Base-by-base conservation (phyloP, 2,797 vertebrate genomes). In the Craterocephalus amniculus region DNA sequence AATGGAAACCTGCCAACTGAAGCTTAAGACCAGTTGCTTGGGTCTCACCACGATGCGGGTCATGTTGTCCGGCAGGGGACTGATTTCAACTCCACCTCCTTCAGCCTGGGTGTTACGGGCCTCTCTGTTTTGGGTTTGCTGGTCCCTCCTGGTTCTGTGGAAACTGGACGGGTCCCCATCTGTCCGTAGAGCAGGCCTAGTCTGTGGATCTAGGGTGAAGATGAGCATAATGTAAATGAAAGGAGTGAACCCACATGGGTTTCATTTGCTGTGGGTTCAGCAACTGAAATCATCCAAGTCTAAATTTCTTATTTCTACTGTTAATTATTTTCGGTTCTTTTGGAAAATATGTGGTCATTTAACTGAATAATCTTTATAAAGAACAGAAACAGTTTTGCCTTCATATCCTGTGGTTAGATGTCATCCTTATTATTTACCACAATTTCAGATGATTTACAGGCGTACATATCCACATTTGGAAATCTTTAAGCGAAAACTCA, bases 21-120 rank as follows among this genome's bases (percentile, higher is more conserved):
- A 61, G 34, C 4, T 0, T 40, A 32, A n/a, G 6, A 18, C 32
- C 20, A 18, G 1, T n/a, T 2, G 2, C 52, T 67, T 51, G 11
- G 16, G 26, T 77, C 97, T 96, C 86, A 98, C 97, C 95, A 97
- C 91, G 24, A 95, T 79, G 20, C 64, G 94, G 4, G 95, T 97
- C 80, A 91, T 87, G 72, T 97, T 96, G 81, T 95, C 91, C 0
- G 92, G 89, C 76, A 97, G 90, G 0, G 90, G 94, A 76, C 95
- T 95, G 59, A 97, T 94, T 70, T 93, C 92, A 45, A 96, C 72
- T 63, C 93, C 92, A 3, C 94, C 93, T 12, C 62, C 87, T n/a
- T 94, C 77, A 26, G 56, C 57, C 54, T 59, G 80, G 12, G 91
- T 63, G 69, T 94, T 93, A 72, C 93, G 94, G 71, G 89, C 93